These are phyloP conservation scores for Carlito syrichta DNA, from an alignment of 2,113 vertebrate species.

Conservation along the genomic window DNA sequence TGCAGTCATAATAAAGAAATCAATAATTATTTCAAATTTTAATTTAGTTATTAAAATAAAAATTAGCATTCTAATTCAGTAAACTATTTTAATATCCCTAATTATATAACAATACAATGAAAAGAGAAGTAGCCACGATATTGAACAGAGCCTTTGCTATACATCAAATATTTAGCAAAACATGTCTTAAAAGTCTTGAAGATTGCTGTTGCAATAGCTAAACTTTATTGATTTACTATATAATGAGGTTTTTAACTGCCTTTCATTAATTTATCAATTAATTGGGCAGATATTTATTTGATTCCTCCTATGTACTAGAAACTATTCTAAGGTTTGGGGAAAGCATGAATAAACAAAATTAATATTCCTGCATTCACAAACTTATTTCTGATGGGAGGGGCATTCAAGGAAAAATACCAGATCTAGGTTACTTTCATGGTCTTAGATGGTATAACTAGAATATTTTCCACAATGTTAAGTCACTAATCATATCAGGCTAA, in stretches of 20 bases:
- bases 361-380: neutral
- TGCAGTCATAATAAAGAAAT: neutral
- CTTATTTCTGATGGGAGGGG: neutral
- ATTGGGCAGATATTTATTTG: neutral
- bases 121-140: neutral
- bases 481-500: neutral
- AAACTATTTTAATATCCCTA: neutral
- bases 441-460: neutral
- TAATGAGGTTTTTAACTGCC: neutral
- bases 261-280: neutral
- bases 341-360: neutral
- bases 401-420: neutral
- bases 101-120: neutral
- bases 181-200: neutral
- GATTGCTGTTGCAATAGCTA: neutral
- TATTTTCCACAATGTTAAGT: neutral
- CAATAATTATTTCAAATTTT: neutral
- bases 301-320: neutral
- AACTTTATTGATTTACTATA: neutral
- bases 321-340: neutral
- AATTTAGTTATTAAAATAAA: neutral
- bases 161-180: neutral
- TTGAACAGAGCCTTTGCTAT: neutral
- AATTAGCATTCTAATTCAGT: neutral
- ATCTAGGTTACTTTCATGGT: neutral